Percentiles rank a stretch among this genome's conserved stretches.
Conservation (phyloP, 1,140 invertebrate genomes). For the Homalodisca vitripennis region DNA sequence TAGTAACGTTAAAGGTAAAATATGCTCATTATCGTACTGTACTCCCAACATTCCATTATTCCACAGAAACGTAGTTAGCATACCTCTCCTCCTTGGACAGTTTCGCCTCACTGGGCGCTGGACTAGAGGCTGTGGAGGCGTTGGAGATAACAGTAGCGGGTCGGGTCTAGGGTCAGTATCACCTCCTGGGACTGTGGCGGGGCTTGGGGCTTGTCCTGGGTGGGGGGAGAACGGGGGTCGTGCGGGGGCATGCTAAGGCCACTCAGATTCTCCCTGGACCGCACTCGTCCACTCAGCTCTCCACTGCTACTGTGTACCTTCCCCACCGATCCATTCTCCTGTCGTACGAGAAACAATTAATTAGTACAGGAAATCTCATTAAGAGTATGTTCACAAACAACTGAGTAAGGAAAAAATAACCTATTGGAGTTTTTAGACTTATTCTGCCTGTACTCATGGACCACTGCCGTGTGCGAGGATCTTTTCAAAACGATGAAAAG, state of each 20-base stretch:
- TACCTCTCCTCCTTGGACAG: conserved; percentile 60
- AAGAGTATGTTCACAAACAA: too few relatives aligned
- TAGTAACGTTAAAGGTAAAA: too few relatives aligned
- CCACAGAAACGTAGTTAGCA: not conserved
- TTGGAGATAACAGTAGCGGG: conserved; percentile 72
- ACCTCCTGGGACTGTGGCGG: conserved; percentile 49
- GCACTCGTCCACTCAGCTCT: not conserved
- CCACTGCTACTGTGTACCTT: conserved; percentile 33
- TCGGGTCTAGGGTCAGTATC: conserved; percentile 67
- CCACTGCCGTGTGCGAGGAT: too few relatives aligned
- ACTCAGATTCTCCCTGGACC: conserved; percentile 35
- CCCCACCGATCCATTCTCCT: conserved; percentile 32
- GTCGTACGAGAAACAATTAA: too few relatives aligned
- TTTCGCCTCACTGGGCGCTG: conserved; percentile 58
- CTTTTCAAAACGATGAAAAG: too few relatives aligned
- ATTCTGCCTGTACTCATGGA: too few relatives aligned
- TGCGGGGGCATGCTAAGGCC: not conserved
- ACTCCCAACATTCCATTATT: too few relatives aligned
- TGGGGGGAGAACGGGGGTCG: not conserved
- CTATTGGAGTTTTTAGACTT: too few relatives aligned
- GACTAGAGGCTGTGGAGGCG: conserved; percentile 60
- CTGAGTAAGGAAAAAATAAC: too few relatives aligned
- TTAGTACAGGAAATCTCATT: too few relatives aligned
- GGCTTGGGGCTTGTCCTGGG: conserved; percentile 11
- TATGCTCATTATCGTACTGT: too few relatives aligned